These are phyloP conservation scores for Meghimatium bilineatum DNA, from an alignment of 2,888 invertebrate genomes.

Conservation along the genomic window DNA sequence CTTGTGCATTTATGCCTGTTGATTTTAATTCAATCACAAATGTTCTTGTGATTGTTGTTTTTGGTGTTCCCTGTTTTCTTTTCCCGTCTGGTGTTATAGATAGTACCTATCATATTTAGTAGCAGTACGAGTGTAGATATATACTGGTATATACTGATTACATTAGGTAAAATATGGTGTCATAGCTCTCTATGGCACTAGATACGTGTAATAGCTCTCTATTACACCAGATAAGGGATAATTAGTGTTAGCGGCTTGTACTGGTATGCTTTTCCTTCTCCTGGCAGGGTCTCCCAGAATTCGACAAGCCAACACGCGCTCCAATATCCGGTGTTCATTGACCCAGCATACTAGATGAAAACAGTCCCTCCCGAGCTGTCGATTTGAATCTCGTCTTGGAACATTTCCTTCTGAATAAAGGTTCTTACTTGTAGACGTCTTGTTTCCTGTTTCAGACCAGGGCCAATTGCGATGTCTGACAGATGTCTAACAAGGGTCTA, in stretches of 20 bases:
- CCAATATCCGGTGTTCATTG: constrained; percentile 36
- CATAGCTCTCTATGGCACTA: neutral
- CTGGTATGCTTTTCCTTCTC: neutral
- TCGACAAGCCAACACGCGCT: constrained; percentile 17
- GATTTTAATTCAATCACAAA: too few species aligned
- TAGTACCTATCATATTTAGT: too few species aligned
- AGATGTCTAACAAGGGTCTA: constrained; percentile 5
- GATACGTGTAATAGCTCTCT: too few species aligned
- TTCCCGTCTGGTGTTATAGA: too few species aligned
- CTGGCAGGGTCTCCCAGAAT: constrained; percentile 1
- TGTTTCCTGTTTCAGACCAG: constrained; percentile 2
- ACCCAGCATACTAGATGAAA: constrained; percentile 19
- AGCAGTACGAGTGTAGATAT: too few species aligned
- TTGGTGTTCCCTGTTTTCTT: too few species aligned
- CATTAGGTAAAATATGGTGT: neutral
- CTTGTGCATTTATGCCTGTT: too few species aligned
- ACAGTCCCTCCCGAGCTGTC: neutral
- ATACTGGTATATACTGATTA: too few species aligned
- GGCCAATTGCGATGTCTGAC: neutral
- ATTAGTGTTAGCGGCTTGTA: neutral
- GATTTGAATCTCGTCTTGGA: constrained; percentile 5
- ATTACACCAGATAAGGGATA: neutral
- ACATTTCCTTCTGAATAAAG: constrained; percentile 31
- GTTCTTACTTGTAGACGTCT: neutral
- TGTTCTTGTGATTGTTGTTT: too few species aligned